Conservation (phyloP, 2,113 vertebrate species). For the Aplodontia rufa region DNA sequence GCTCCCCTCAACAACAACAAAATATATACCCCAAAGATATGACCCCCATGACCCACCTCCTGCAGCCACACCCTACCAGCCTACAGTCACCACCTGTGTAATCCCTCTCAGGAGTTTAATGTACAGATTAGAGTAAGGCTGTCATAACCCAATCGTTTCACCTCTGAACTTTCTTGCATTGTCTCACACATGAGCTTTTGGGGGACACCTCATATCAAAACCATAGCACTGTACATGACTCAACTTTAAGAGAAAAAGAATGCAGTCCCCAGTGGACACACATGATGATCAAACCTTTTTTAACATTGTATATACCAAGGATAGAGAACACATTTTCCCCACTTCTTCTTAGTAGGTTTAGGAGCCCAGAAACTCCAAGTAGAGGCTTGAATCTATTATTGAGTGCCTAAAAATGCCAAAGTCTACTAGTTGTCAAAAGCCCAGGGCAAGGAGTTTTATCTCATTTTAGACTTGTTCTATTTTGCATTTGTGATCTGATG, state of each 20-base stretch:
- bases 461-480: neutral
- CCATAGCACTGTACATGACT: no score
- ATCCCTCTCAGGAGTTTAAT: no score
- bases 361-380: neutral
- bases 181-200: no score
- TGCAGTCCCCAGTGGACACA: neutral
- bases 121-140: no score
- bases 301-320: neutral
- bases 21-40: no score
- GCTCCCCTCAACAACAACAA: no score
- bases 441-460: neutral
- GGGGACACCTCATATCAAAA: no score
- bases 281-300: neutral
- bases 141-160: no score
- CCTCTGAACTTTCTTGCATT: no score
- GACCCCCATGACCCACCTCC: no score
- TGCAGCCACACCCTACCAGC: no score
- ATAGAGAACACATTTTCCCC: neutral
- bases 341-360: neutral
- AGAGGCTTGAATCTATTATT: neutral
- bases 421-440: neutral
- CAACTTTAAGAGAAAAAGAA: constrained; percentile 12
- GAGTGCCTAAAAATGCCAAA: neutral
- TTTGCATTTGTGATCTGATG: neutral
- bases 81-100: no score